Evolutionary conservation across 1,140 invertebrate genomes (phyloP).

Genomic region (Bradynema listronoti): DNA sequence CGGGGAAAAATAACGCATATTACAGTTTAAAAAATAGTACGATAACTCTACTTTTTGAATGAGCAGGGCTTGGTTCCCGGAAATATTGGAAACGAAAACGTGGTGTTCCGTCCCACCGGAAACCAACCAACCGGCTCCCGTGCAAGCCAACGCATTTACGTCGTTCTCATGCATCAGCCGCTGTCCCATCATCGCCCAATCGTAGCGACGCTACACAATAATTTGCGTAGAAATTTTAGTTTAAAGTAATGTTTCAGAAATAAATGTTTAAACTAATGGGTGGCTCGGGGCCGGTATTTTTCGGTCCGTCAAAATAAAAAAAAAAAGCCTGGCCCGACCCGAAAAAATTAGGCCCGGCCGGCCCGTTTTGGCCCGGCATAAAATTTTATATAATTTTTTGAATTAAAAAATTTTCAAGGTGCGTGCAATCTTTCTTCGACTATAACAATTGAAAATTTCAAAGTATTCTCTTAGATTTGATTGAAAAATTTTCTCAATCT

Average conservation of each 20-base stretch:
- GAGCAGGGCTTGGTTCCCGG: neutral
- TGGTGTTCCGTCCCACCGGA: constrained; percentile 44
- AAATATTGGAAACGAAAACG: constrained; percentile 27
- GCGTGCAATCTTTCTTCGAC: no score
- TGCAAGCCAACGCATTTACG: constrained; percentile 22
- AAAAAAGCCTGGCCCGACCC: no score
- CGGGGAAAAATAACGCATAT: constrained; percentile 5
- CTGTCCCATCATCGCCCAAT: constrained; percentile 35
- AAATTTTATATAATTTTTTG: no score
- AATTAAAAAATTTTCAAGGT: no score
- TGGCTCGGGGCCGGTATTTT: no score
- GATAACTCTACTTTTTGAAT: constrained; percentile 4
- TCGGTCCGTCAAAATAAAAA: no score
- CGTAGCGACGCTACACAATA: constrained; percentile 30
- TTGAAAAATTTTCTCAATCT: no score
- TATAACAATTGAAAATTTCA: no score
- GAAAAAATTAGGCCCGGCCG: no score
- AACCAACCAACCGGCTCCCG: constrained; percentile 29
- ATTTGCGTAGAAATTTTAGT: constrained; percentile 4
- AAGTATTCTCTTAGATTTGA: no score
- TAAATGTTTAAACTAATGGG: constrained; percentile 1
- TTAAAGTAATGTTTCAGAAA: neutral
- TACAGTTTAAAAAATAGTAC: constrained; percentile 4
- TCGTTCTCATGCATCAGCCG: constrained; percentile 35
- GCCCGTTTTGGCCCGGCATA: no score